These are phyloP conservation scores for Amphimedon queenslandica DNA, from an alignment of 37 sponge, comb jelly and placozoan genomes.

Conservation along the genomic window DNA sequence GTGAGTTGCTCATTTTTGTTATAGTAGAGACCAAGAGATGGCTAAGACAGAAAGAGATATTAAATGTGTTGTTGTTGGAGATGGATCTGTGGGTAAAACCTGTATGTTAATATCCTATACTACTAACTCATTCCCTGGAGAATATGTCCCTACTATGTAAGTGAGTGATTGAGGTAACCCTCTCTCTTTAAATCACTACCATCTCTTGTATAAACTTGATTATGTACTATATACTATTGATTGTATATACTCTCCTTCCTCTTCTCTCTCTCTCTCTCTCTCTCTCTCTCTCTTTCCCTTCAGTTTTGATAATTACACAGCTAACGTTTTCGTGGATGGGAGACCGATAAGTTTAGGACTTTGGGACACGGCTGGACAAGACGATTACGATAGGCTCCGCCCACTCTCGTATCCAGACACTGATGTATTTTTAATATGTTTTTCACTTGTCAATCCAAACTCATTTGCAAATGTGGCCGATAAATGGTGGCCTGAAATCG, in stretches of 20 bases:
- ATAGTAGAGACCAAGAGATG: too few species aligned
- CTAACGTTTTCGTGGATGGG: slow-evolving; percentile 86
- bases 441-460: slow-evolving; percentile 74
- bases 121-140: slow-evolving; percentile 89
- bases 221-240: too few species aligned
- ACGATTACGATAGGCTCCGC: slow-evolving; percentile 85
- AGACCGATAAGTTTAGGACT: slow-evolving; percentile 80
- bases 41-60: slow-evolving; percentile 80
- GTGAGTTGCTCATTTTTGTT: too few species aligned
- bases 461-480: slow-evolving; percentile 78
- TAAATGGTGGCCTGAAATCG: slow-evolving; percentile 87
- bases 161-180: too few species aligned
- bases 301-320: slow-evolving; percentile 95
- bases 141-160: slow-evolving; percentile 92
- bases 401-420: slow-evolving; percentile 90
- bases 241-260: too few species aligned
- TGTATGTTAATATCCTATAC: slow-evolving; percentile 92
- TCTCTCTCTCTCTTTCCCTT: too few species aligned
- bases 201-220: not conserved
- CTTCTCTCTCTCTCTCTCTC: too few species aligned
- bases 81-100: slow-evolving; percentile 85
- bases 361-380: slow-evolving; percentile 96
- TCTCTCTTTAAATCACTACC: too few species aligned
- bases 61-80: slow-evolving; percentile 89
- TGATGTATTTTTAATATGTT: slow-evolving; percentile 88